Evolutionary conservation across 2,797 vertebrate species (phyloP), one percentile per base, ranked within the genome.

Genomic region (Mus spretus): DNA sequence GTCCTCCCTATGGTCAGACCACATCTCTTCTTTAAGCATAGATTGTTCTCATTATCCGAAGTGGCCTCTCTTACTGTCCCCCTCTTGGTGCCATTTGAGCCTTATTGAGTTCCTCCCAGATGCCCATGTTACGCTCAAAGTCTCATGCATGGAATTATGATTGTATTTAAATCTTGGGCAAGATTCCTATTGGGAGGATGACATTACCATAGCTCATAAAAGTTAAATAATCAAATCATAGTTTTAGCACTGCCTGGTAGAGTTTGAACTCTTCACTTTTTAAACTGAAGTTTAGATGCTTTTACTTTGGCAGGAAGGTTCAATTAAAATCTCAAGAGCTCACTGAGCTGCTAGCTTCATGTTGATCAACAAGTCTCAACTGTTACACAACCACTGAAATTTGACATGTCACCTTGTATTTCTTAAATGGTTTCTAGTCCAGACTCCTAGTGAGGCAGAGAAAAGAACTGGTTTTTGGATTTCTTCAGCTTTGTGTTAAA

Each of bases 241-340:
- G 31, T 90, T 74, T 22, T 24, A 81, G 22, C 20, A 83, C 61
- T 26, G 70, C 19, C 70, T 0, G 3, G 50, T 81, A 82, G 74
- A 67, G 37, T 82, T 44, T 70, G n/a, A 85, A 72, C 9, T 19
- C 53, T 75, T 53, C 24, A 75, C 11, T 28, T 75, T 78, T 88
- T 47, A 80, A 91, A 50, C 31, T 84, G 63, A 80, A 96, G 34
- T 24, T 40, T 50, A 80, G 34, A 72, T 67, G n/a, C 8, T 78
- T 92, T 81, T 20, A 37, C 20, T 59, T 87, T 90, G 55, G 15
- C 40, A 89, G 61, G 19, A 24, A 81, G 28, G 26, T 55, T 79
- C 24, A 89, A 3, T 74, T 37, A 90, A 81, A 92, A 97, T 37
- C n/a, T 89, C 59, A 82, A 81, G 37, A 85, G 65, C 53, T 95